phyloP scores from a whole-genome alignment of 2,113 vertebrate genomes.

The Phodopus roborovskii region DNA sequence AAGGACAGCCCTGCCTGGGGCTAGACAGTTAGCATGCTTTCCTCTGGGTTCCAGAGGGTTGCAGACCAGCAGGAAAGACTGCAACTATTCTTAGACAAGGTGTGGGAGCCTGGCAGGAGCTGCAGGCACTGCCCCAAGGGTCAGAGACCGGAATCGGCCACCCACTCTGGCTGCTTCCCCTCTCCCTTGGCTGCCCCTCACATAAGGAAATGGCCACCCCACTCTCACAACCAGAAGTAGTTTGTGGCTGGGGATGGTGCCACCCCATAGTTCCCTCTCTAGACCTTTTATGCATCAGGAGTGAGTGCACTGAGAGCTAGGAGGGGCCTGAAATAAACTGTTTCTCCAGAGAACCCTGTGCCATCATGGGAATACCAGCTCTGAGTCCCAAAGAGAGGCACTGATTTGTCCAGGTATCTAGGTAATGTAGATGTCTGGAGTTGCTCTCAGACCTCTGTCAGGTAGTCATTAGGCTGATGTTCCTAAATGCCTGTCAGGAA shows the following conservation, averaged over 20 bases:
- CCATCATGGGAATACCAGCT: neutral
- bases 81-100: constrained; percentile 74
- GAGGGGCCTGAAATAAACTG: neutral
- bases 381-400: neutral
- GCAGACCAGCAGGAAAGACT: constrained; percentile 72
- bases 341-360: neutral
- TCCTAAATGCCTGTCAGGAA: neutral
- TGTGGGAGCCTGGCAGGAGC: constrained; percentile 58
- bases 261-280: neutral
- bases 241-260: neutral
- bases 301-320: neutral
- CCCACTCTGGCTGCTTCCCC: constrained; percentile 72
- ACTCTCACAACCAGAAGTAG: neutral
- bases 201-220: constrained; percentile 53
- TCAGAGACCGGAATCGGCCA: constrained; percentile 64
- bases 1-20: constrained; percentile 72
- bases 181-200: constrained; percentile 59
- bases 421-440: neutral
- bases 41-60: constrained; percentile 57
- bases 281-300: neutral
- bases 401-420: neutral
- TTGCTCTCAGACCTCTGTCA: neutral
- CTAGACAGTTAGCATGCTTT: constrained; percentile 60
- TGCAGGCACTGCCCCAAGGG: constrained; percentile 62
- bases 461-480: neutral